phyloP scores from a whole-genome alignment of 2,113 vertebrate species.

The Crotalus viridis region DNA sequence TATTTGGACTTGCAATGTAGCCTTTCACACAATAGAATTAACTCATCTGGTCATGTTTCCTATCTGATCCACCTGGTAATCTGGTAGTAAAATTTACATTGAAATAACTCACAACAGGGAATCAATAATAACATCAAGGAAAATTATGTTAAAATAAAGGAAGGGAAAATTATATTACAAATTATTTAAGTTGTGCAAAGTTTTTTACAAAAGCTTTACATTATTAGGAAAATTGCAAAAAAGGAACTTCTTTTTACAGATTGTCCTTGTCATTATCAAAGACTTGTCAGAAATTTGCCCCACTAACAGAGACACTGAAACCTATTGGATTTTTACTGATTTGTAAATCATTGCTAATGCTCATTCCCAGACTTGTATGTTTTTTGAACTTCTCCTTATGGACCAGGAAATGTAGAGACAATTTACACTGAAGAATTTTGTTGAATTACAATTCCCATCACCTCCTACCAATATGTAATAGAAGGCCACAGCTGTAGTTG shows the following conservation, averaged over 20 bases:
- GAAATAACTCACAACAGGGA: background rate
- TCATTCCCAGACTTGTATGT: background rate
- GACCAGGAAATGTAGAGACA: background rate
- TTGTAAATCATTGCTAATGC: background rate
- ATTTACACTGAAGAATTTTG: background rate
- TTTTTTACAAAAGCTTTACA: background rate
- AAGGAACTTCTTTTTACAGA: background rate
- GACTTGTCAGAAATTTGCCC: background rate
- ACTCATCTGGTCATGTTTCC: background rate
- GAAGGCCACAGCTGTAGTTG: background rate
- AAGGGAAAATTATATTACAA: background rate
- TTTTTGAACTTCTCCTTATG: background rate
- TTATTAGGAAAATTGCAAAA: background rate
- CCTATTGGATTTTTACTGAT: background rate
- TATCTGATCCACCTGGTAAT: too few relatives aligned
- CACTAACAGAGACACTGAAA: background rate
- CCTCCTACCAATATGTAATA: background rate
- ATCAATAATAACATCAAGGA: background rate
- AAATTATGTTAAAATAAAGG: background rate
- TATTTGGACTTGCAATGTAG: background rate
- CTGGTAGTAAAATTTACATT: background rate
- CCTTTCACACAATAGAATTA: background rate
- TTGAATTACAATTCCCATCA: background rate
- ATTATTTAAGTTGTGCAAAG: background rate
- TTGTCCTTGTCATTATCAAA: background rate